phyloP scores from a whole-genome alignment of 2,113 vertebrate genomes.

The Tapirus terrestris region DNA sequence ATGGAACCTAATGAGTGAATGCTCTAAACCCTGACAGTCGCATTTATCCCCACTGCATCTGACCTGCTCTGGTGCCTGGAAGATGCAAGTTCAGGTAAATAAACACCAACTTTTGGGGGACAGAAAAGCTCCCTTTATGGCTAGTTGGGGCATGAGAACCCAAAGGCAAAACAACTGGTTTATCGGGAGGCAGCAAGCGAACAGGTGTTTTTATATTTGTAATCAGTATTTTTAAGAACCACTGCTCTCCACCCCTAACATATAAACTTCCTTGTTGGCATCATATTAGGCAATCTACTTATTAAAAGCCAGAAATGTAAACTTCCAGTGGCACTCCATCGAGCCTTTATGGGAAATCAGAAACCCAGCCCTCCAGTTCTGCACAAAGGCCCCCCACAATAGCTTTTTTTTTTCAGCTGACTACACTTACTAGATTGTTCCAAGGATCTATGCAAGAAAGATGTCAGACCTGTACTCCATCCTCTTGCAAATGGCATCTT shows the following conservation, averaged over 20 bases:
- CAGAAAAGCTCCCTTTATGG: background rate
- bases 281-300: background rate
- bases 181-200: background rate
- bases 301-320: background rate
- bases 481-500: background rate
- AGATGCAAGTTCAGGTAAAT: background rate
- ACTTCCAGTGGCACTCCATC: background rate
- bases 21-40: background rate
- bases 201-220: background rate
- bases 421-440: too few relatives aligned
- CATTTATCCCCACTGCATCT: background rate
- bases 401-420: background rate
- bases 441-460: background rate
- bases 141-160: background rate
- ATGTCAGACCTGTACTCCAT: background rate
- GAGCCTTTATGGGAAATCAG: background rate
- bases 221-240: background rate
- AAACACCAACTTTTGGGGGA: background rate
- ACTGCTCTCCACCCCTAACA: background rate
- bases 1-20: background rate
- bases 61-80: background rate
- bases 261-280: background rate
- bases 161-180: background rate
- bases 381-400: rapidly evolving
- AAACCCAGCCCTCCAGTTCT: rapidly evolving